phyloP scores from a whole-genome alignment of 2,888 invertebrate species.

The Scaptomyza parva region DNA sequence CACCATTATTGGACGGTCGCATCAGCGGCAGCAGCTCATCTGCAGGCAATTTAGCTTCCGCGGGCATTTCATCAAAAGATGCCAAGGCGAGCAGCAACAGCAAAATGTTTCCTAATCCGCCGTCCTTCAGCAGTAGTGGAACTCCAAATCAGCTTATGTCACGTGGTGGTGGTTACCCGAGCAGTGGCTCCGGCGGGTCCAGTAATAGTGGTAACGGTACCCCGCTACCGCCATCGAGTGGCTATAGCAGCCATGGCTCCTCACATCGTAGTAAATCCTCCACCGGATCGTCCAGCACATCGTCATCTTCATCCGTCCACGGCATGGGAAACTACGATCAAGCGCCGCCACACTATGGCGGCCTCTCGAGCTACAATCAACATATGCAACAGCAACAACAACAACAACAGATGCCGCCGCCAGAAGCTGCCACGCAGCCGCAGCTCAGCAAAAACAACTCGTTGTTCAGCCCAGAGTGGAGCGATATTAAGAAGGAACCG shows the following conservation, averaged over 20 bases:
- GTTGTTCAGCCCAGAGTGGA: conserved; percentile 84
- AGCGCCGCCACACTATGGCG: conserved; percentile 64
- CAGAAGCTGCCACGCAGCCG: conserved; percentile 40
- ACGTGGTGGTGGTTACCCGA: conserved; percentile 57
- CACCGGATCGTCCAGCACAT: conserved; percentile 57
- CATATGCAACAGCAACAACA: conserved; percentile 55
- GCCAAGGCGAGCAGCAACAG: conserved; percentile 48
- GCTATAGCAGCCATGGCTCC: conserved; percentile 55
- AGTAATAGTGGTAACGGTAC: conserved; percentile 56
- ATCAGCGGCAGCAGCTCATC: conserved; percentile 42
- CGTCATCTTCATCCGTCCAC: conserved; percentile 81
- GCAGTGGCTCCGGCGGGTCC: conserved; percentile 28
- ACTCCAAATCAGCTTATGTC: conserved; percentile 55
- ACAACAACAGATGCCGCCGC: conserved; percentile 58
- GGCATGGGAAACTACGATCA: conserved; percentile 67
- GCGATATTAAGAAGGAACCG: conserved; percentile 76
- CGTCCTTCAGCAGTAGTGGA: conserved; percentile 53
- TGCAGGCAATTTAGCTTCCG: conserved; percentile 55
- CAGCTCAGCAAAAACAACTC: conserved; percentile 69
- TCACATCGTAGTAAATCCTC: conserved; percentile 73
- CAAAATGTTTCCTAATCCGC: conserved; percentile 73
- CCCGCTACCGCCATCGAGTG: conserved; percentile 31
- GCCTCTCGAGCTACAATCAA: conserved; percentile 58
- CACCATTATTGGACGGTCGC: conserved; percentile 40
- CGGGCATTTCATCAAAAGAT: conserved; percentile 58